Base-by-base conservation (phyloP, 2,113 vertebrate genomes). In the Pelvicachromis taeniatus region DNA sequence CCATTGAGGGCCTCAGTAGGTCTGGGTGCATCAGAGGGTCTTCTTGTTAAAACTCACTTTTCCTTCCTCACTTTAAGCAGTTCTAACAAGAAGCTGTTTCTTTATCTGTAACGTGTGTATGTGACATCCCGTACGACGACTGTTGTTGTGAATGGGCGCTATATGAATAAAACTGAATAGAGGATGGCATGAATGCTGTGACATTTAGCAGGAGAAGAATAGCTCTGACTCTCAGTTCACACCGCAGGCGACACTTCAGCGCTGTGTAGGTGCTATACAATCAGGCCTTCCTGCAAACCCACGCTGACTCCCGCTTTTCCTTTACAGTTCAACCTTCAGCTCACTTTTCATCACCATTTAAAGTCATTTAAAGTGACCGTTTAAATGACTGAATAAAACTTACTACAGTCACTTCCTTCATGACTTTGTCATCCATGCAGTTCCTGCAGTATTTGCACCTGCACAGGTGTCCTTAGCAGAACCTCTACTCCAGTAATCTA, bases 131-230 rank as follows among this genome's bases (percentile, higher is more conserved):
- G n/a, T 52, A 52, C 1, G 3, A n/a, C 52, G n/a, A 50, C 70
- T 75, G 70, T n/a, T 52, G 45, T 52, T 75, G 16, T 75, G 16
- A 50, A 75, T 50, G 16, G 42, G 16, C 1, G 4, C 45, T 50
- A 52, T 33, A 75, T 75, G 29, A 75, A 52, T 33, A 52, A 48
- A 33, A 33, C 7, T 75, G 50, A 80, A 40, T 6, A 4, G 29
- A 78, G 35, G 10, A 35, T 58, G 38, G n/a, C 4, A 45, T n/a
- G 29, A 45, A 56, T 45, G 11, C 58, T 70, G 75, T 59, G 83
- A 88, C 80, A 84, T 81, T 81, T 85, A 88, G 12, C 45, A 58
- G 56, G 38, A 84, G 63, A 45, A 85, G 38, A 84, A 82, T 10
- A 48, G 23, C 26, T 86, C n/a, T 8, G 83, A 73, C 52, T 81